phyloP scores from a whole-genome alignment of 2,888 invertebrate species.

The Hermaeophaga mercurialis region DNA sequence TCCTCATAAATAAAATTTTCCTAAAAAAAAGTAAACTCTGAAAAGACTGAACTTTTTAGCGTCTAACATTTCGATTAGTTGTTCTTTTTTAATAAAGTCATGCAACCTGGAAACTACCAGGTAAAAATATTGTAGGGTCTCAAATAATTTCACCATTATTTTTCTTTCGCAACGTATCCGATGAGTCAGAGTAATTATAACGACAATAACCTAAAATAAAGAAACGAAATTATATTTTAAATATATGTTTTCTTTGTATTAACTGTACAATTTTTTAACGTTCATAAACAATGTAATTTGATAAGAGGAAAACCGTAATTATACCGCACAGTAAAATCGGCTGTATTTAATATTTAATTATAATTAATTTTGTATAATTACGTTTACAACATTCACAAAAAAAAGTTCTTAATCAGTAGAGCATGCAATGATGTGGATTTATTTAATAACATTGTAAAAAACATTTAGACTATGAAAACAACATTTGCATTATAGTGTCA shows the following conservation, averaged over 20 bases:
- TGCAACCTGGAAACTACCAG: background rate
- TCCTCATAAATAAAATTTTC: no score
- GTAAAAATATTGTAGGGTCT: background rate
- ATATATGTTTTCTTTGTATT: constrained; percentile 37
- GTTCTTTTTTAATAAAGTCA: no score
- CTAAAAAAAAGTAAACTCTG: no score
- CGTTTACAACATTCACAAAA: constrained; percentile 40
- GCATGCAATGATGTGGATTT: constrained; percentile 46
- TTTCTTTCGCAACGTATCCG: constrained; percentile 8
- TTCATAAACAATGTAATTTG: constrained; percentile 47
- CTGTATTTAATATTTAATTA: constrained; percentile 49
- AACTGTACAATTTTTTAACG: constrained; percentile 40
- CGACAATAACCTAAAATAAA: constrained; percentile 34
- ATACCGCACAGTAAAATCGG: constrained; percentile 44
- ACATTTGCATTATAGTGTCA: constrained; percentile 39
- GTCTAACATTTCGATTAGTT: no score
- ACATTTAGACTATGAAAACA: constrained; percentile 46
- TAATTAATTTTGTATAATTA: constrained; percentile 49
- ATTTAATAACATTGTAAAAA: constrained; percentile 48
- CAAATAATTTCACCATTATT: constrained; percentile 12
- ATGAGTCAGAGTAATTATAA: constrained; percentile 26
- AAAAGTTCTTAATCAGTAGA: constrained; percentile 46
- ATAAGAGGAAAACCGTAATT: constrained; percentile 48
- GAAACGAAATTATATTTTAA: constrained; percentile 46
- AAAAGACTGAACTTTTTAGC: no score